Evolutionary conservation across 2,888 invertebrate species (phyloP), one percentile per base, ranked within the genome.

Genomic region (Carabus problematicus): DNA sequence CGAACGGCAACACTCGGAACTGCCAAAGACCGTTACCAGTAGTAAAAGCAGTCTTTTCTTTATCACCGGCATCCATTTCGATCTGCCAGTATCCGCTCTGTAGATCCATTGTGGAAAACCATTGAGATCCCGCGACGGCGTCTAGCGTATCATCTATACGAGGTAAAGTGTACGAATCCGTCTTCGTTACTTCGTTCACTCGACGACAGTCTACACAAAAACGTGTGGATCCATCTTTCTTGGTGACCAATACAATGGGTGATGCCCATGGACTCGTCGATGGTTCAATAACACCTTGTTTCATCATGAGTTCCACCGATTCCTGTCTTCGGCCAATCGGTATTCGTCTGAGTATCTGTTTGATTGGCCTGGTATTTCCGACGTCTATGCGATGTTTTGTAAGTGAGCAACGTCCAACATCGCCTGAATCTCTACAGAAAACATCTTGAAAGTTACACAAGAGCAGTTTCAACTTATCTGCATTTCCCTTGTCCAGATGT

Each of bases 221-320:
- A 14, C 29, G 16, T 29, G 29, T 29, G 16, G 52, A 68, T 8
- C 70, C 70, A 64, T 72, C 70, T 55, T 70, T 72, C 58, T 72
- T 71, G 11, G 64, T 72, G 9, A 72, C 72, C 7, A 72, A 43
- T 3, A 72, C 70, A 4, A 72, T 49, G 11, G 60, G 66, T 9
- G 66, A 61, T 1, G 43, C 29, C 66, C 66, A 66, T 8, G 59
- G 59, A 29, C 66, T 66, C 11, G 19, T 19, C 3, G 61, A 66
- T 3, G 61, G 61, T 42, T 59, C 66, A 61, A 59, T 41, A 4
- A 62, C 47, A 19, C 56, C 56, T n/a, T 12, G 16, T 14, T 39
- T 18, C 19, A 40, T 29, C 56, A 19, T 12, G 14, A 16, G 16
- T 9, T 49, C 12, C 12, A 8, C 12, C 8, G 41, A 16, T 6